Base-by-base conservation (phyloP, 1,140 invertebrate species). In the Drosophila nikananu region DNA sequence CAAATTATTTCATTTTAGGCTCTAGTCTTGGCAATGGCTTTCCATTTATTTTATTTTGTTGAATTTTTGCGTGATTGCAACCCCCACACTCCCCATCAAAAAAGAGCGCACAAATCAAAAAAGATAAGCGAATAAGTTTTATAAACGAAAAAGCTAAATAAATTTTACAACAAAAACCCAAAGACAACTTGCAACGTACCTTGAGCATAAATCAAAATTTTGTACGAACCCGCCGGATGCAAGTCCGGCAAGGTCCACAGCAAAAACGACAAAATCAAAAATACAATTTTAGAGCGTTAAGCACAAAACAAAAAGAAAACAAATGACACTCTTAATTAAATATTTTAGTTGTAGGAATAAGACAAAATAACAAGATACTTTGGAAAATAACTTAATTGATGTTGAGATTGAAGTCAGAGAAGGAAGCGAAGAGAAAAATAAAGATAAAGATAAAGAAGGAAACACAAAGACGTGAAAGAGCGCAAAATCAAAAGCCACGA, bases 181-280 rank as follows among this genome's bases (percentile, higher is more conserved):
- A 65, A 61, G 37, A 51, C 27, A 80, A 87, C 81, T 84, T 89
- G 83, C 82, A 83, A 91, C 52, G 86, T 92, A 87, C 84, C 87
- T 84, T 91, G 91, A 92, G 91, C 91, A 81, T 78, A 92, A 92
- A 92, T 92, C 91, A 92, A 92, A 92, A 92, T 89, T 87, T 80
- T 80, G 82, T 81, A 68, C 39, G 87, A 55, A 17, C 76, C 76
- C 68, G 41, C 19, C 68, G 52, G 68, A 44, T 37, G 19, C 21
- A 55, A 54, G 57, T 81, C 64, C 54, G 37, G 32, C 17, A 39
- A 39, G 54, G 73, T 77, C 73, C 58, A 32, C 35, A 37, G 41
- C 17, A 27, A 77, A 48, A 48, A 42, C 52, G 27, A 52, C 41
- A 77, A 77, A 60, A 77, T 75, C 60, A 59, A 49, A 89, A 84